Evolutionary conservation across 2,797 vertebrate species (phyloP).

Genomic region (Arrhamphus sclerolepis): DNA sequence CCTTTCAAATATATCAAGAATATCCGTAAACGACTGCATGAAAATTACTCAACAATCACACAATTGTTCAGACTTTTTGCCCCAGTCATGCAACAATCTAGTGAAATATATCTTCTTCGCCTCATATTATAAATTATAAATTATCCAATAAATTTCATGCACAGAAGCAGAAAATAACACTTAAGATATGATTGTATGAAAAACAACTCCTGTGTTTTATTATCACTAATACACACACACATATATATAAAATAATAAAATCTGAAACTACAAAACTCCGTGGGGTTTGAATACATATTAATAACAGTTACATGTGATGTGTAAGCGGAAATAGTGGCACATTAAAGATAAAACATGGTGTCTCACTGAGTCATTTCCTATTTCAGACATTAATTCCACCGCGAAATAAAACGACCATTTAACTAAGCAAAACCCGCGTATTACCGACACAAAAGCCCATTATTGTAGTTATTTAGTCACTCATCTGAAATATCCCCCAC

Average conservation of each 20-base stretch:
- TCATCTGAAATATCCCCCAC: neutral
- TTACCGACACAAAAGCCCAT: neutral
- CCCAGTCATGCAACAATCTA: too few species aligned
- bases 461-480: fast-evolving
- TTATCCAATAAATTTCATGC: neutral
- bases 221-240: too few species aligned
- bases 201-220: too few species aligned
- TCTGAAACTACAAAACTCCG: too few species aligned
- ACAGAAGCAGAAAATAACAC: neutral
- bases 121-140: neutral
- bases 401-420: constrained; percentile 51
- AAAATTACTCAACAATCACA: too few species aligned
- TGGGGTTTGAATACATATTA: too few species aligned
- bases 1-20: too few species aligned
- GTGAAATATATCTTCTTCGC: too few species aligned
- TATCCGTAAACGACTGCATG: too few species aligned
- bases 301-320: too few species aligned
- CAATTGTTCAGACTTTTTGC: too few species aligned
- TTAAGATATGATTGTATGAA: neutral
- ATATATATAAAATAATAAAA: too few species aligned
- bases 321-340: constrained; percentile 2
- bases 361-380: constrained; percentile 68
- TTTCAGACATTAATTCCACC: constrained; percentile 44
- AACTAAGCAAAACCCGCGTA: constrained; percentile 16
- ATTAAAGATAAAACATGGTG: constrained; percentile 31